Conservation (phyloP, 92 coral and sea anemone species). For the Epizoanthus rinbou region DNA sequence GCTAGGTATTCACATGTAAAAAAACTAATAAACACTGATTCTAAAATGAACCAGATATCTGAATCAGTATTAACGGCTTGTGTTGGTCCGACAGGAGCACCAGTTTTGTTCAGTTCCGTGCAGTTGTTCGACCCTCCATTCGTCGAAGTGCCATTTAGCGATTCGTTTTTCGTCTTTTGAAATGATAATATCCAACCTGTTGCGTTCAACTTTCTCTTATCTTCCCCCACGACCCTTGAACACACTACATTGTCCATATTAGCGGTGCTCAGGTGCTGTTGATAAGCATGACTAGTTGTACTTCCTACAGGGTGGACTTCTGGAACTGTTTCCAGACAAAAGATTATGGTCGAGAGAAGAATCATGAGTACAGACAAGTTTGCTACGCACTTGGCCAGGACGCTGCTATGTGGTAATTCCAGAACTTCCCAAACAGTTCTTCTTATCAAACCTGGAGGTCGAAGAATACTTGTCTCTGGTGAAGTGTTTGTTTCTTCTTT, state of each 20-base stretch:
- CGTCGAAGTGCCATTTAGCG: neutral
- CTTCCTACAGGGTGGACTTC: neutral
- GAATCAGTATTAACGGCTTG: neutral
- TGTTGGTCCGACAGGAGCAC: neutral
- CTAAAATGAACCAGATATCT: constrained; percentile 70
- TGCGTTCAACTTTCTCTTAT: too few species aligned
- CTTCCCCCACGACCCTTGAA: too few species aligned
- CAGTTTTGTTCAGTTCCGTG: constrained; percentile 10
- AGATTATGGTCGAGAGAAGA: constrained; percentile 75
- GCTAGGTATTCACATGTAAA: constrained; percentile 78
- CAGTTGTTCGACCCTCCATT: neutral
- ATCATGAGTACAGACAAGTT: constrained; percentile 66
- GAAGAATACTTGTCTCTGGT: neutral
- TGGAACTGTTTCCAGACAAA: constrained; percentile 86
- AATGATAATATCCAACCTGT: too few species aligned
- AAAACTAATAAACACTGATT: constrained; percentile 71
- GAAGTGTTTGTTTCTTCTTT: neutral
- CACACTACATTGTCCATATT: neutral
- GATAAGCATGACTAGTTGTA: neutral
- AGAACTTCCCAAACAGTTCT: constrained; percentile 65
- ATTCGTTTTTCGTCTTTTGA: neutral
- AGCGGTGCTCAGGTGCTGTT: neutral
- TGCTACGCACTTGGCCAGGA: constrained; percentile 57
- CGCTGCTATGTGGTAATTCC: constrained; percentile 63
- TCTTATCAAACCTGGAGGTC: neutral